A percentile compares a stretch with the other conserved stretches of the same genome.
Evolutionary conservation across 1,140 invertebrate species (phyloP).

Genomic region (Parapsyche elsis): DNA sequence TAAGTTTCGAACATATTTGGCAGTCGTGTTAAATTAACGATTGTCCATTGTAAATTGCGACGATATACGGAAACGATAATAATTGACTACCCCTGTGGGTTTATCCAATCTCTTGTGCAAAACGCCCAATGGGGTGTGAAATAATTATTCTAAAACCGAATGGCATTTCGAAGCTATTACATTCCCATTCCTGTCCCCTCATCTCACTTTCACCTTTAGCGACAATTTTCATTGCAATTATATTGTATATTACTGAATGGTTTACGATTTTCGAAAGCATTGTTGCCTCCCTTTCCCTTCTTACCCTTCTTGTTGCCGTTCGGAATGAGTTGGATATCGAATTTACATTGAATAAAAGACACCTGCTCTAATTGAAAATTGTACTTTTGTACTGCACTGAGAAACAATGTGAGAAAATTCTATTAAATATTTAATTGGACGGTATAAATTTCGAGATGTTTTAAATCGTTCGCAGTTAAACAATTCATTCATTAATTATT

Average conservation of each 20-base stretch:
- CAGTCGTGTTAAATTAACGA: not conserved
- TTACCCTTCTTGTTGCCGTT: too few relatives aligned
- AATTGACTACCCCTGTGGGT: conserved; percentile 27
- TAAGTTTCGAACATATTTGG: too few relatives aligned
- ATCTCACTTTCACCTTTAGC: not conserved
- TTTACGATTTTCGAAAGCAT: conserved; percentile 22
- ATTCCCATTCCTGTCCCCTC: not conserved
- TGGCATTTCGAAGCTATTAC: conserved; percentile 35
- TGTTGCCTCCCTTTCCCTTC: not conserved
- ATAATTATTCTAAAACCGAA: conserved; percentile 38
- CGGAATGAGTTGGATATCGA: too few relatives aligned
- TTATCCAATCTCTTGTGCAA: conserved; percentile 32
- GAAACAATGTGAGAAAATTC: too few relatives aligned
- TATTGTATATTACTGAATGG: conserved; percentile 3
- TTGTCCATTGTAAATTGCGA: not conserved
- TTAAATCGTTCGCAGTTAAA: too few relatives aligned
- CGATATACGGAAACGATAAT: not conserved
- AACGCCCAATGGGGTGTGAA: conserved; percentile 33
- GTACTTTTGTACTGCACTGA: too few relatives aligned
- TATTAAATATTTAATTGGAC: too few relatives aligned
- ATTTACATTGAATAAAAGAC: too few relatives aligned
- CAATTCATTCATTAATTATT: too few relatives aligned
- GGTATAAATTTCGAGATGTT: too few relatives aligned
- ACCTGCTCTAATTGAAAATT: too few relatives aligned
- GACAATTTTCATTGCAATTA: conserved; percentile 39